These are phyloP conservation scores for Poecilobothrus nobilitatus DNA, from an alignment of 2,888 invertebrate genomes.

Conservation along the genomic window DNA sequence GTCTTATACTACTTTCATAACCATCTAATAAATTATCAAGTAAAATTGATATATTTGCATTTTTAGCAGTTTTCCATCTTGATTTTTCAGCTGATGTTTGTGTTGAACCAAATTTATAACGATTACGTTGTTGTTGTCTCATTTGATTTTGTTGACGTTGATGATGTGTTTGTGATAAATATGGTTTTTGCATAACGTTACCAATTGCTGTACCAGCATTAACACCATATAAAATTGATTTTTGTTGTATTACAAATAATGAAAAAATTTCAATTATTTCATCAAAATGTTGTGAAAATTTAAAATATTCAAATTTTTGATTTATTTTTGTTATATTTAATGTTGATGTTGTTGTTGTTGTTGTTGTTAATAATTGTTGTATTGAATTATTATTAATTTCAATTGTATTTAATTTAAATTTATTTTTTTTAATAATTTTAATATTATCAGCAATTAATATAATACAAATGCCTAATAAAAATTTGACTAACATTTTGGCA, in stretches of 20 bases:
- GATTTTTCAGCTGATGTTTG: background rate
- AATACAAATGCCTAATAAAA: constrained; percentile 9
- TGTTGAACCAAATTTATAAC: background rate
- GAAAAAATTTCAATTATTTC: background rate
- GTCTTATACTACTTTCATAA: constrained; percentile 73
- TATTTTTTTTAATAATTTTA: background rate
- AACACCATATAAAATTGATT: background rate
- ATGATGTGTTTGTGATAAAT: constrained; percentile 6
- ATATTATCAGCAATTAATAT: constrained; percentile 2
- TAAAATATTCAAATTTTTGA: background rate
- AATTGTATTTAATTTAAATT: background rate
- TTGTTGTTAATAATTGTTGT: background rate
- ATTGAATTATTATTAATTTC: constrained; percentile 1
- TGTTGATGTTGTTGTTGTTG: background rate
- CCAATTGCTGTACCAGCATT: constrained; percentile 1
- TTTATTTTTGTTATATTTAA: background rate
- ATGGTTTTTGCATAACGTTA: background rate
- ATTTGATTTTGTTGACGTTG: constrained; percentile 1
- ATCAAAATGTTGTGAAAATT: background rate
- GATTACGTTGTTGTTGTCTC: background rate
- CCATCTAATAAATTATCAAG: constrained; percentile 65
- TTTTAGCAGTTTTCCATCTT: constrained; percentile 44
- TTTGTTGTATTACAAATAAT: background rate
- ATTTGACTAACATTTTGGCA: constrained; percentile 11
- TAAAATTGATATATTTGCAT: constrained; percentile 63